A percentile compares a stretch with the other conserved stretches of the same genome.
phyloP scores from a whole-genome alignment of 2,888 invertebrate genomes.

The Plagiodera versicolora region DNA sequence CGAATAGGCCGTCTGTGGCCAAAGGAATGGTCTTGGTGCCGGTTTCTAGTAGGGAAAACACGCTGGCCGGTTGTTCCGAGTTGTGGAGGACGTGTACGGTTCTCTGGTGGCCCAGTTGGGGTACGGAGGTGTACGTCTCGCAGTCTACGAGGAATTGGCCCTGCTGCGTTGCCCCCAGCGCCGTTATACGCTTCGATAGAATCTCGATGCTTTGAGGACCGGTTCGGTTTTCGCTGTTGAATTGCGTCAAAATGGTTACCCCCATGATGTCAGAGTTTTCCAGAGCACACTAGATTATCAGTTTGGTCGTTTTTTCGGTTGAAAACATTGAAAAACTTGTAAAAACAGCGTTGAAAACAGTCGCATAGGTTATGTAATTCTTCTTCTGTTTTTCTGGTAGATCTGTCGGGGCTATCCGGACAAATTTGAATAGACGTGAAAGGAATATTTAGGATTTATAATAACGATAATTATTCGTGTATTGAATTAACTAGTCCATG shows the following conservation, averaged over 20 bases:
- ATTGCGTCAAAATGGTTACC: slow-evolving; percentile 77
- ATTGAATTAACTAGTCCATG: no score
- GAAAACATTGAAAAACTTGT: no score
- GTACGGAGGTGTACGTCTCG: slow-evolving; percentile 85
- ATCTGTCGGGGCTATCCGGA: no score
- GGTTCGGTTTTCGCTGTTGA: slow-evolving; percentile 85
- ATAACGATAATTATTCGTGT: no score
- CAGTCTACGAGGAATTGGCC: slow-evolving; percentile 95
- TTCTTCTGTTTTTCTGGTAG: no score
- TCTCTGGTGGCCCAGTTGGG: slow-evolving; percentile 74
- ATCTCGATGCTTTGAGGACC: slow-evolving; percentile 88
- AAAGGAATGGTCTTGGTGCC: slow-evolving; percentile 84
- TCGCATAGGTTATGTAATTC: no score
- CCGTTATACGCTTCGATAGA: slow-evolving; percentile 80
- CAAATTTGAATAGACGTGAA: no score
- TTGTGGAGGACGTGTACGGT: slow-evolving; percentile 93
- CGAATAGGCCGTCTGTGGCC: slow-evolving; percentile 89
- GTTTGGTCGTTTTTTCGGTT: no score
- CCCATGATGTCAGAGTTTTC: slow-evolving; percentile 57
- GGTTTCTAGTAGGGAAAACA: slow-evolving; percentile 88
- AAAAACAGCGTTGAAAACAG: no score
- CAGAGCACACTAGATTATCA: not conserved
- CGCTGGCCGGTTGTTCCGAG: slow-evolving; percentile 92
- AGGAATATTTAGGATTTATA: no score
- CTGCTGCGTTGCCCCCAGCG: slow-evolving; percentile 82